Conservation (phyloP, 2,888 invertebrate species). For the Eurytoma adleriae region DNA sequence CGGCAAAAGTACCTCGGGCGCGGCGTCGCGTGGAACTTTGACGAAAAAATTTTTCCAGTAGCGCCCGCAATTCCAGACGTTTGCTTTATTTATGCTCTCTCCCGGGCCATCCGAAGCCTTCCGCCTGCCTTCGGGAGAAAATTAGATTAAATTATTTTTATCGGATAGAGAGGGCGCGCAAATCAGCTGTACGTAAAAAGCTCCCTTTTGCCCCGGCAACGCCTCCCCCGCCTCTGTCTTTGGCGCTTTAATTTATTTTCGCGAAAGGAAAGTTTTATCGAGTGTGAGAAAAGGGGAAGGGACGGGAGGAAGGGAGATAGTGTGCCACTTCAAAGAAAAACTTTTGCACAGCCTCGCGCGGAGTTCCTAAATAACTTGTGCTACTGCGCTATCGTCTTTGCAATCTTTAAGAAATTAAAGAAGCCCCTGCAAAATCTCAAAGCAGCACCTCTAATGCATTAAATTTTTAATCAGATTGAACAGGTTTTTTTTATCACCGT, state of each 20-base stretch:
- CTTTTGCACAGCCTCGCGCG: slow-evolving; percentile 19
- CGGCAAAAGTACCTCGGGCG: not conserved
- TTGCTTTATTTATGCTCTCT: no score
- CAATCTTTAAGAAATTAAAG: slow-evolving; percentile 33
- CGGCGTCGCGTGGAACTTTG: slow-evolving; percentile 8
- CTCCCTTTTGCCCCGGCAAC: not conserved
- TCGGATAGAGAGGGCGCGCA: not conserved
- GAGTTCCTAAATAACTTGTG: slow-evolving; percentile 23
- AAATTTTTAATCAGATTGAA: no score
- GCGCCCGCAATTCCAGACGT: not conserved
- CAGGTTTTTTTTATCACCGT: no score
- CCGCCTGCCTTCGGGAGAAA: no score
- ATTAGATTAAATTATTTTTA: no score
- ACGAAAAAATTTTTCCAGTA: slow-evolving; percentile 11
- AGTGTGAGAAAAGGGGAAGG: not conserved
- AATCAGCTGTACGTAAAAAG: not conserved
- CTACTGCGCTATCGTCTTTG: not conserved
- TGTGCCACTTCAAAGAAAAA: slow-evolving; percentile 28
- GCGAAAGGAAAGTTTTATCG: slow-evolving; percentile 12
- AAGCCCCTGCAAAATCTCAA: not conserved
- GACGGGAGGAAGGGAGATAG: not conserved
- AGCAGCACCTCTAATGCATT: not conserved
- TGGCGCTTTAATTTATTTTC: slow-evolving; percentile 20
- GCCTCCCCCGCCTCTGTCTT: not conserved
- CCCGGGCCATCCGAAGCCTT: no score